Evolutionary conservation across 2,797 vertebrate species (phyloP).

Genomic region (Platalea minor): DNA sequence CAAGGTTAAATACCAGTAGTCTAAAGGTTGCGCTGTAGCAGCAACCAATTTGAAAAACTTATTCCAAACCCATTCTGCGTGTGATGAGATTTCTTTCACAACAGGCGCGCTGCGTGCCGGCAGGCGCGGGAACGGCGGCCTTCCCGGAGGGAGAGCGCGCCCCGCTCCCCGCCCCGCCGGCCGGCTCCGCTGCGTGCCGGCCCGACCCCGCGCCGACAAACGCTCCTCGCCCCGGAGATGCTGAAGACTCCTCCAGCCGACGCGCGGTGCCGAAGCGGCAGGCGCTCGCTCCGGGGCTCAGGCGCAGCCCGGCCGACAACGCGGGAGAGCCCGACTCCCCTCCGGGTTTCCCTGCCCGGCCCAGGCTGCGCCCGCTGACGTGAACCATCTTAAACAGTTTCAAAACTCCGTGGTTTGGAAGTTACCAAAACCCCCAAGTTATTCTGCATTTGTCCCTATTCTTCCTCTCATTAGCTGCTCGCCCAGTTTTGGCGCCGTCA

Average conservation of each 20-base stretch:
- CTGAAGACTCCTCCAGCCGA: neutral
- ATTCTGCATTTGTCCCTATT: neutral
- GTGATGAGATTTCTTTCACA: conserved; percentile 64
- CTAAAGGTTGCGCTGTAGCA: conserved; percentile 50
- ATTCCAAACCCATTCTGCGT: conserved; percentile 53
- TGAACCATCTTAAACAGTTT: neutral
- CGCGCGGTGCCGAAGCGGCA: rapidly evolving
- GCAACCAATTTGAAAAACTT: conserved; percentile 68
- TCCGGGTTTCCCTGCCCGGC: neutral
- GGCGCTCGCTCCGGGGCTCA: rapidly evolving
- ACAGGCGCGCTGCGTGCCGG: neutral
- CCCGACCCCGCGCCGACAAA: neutral
- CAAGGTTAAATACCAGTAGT: conserved; percentile 69
- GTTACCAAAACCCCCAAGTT: neutral
- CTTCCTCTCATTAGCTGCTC: neutral
- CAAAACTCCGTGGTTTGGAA: neutral
- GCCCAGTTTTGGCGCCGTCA: neutral
- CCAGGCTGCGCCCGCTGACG: neutral
- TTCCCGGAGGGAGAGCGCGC: neutral
- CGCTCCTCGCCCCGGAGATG: neutral
- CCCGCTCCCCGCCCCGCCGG: neutral
- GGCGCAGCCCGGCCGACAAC: neutral
- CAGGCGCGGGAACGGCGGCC: neutral
- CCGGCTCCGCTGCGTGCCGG: rapidly evolving
- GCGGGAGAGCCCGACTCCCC: neutral